phyloP scores from a whole-genome alignment of 2,113 vertebrate genomes.

The Paedocypris sp. region DNA sequence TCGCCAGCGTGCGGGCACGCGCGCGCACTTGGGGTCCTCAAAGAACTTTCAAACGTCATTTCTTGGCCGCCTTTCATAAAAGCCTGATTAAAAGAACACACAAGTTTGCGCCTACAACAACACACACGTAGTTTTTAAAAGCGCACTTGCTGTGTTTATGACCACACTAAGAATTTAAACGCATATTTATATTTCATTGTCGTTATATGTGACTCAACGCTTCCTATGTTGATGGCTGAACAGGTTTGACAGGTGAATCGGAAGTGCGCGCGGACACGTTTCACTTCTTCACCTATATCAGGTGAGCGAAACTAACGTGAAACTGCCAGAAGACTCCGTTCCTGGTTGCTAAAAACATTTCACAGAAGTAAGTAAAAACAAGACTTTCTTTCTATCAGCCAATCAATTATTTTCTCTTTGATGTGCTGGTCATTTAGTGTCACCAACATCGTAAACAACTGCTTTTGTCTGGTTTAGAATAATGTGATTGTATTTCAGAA shows the following conservation, averaged over 20 bases:
- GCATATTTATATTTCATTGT: too few species aligned
- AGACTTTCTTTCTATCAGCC: too few species aligned
- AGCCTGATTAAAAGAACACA: conserved; percentile 32
- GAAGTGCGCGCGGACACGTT: not conserved
- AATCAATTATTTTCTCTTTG: not conserved
- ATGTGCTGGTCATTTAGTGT: not conserved
- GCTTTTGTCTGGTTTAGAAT: too few species aligned
- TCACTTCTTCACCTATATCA: conserved; percentile 27
- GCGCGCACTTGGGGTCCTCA: conserved; percentile 22
- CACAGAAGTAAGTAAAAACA: conserved; percentile 29
- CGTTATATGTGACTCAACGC: too few species aligned
- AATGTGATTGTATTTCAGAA: too few species aligned
- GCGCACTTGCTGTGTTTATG: too few species aligned
- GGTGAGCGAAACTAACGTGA: conserved; percentile 18
- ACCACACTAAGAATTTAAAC: too few species aligned
- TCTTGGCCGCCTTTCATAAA: not conserved
- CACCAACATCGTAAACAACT: too few species aligned
- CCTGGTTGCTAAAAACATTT: conserved; percentile 1
- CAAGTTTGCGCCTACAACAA: too few species aligned
- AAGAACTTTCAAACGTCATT: conserved; percentile 5
- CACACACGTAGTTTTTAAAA: too few species aligned
- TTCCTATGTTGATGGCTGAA: too few species aligned
- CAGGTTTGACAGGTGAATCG: conserved; percentile 40
- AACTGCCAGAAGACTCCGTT: not conserved
- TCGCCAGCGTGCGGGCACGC: not conserved